These are phyloP conservation scores for Clarias magur DNA, from an alignment of 2,113 vertebrate genomes.

Conservation along the genomic window DNA sequence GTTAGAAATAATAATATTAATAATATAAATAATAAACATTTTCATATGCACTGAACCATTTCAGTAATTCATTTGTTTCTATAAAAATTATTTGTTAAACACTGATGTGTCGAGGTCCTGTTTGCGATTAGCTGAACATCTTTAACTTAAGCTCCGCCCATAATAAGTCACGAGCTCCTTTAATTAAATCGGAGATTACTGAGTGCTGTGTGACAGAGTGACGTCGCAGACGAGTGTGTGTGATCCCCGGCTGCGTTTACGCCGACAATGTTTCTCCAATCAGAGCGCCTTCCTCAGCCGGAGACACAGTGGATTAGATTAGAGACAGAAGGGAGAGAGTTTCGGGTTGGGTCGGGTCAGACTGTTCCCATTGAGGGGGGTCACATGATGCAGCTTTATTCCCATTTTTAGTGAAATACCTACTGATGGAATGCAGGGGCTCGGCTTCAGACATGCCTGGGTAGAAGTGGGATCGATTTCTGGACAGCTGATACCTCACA, in stretches of 20 bases:
- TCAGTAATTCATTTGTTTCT: neutral
- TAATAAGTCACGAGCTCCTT: neutral
- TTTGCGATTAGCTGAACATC: neutral
- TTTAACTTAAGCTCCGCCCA: neutral
- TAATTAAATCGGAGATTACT: neutral
- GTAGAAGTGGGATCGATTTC: conserved; percentile 76
- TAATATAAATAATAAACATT: neutral
- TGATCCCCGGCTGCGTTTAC: no score
- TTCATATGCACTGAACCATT: neutral
- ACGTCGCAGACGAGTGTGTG: conserved; percentile 48
- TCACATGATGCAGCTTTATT: no score
- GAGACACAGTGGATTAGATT: no score
- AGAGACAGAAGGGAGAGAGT: no score
- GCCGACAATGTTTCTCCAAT: no score
- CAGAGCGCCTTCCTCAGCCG: no score
- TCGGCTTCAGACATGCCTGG: conserved; percentile 42
- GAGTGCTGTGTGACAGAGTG: neutral
- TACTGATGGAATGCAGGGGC: conserved; percentile 49
- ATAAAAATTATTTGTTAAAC: neutral
- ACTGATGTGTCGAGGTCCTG: neutral
- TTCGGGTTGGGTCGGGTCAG: no score
- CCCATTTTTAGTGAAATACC: neutral
- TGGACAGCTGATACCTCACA: conserved; percentile 81
- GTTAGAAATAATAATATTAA: neutral
- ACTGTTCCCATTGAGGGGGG: no score